Percentiles rank a stretch among this genome's conserved stretches.
Conservation (phyloP, 2,113 vertebrate species). For the Phodopus roborovskii region DNA sequence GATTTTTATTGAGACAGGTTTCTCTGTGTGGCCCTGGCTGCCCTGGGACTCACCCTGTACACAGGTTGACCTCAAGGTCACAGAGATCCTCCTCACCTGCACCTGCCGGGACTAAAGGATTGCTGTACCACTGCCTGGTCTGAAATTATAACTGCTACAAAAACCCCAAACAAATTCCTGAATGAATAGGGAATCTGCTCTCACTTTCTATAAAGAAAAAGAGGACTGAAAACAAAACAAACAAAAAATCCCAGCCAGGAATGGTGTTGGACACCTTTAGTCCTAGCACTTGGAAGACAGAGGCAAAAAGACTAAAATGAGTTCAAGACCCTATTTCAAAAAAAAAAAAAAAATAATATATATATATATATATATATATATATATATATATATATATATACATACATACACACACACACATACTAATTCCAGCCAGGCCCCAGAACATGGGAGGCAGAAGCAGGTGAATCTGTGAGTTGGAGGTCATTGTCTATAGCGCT, state of each 20-base stretch:
- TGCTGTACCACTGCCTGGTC: background rate
- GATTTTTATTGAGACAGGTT: too few species aligned
- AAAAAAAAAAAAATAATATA: too few species aligned
- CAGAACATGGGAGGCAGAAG: too few species aligned
- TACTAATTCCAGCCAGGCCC: background rate
- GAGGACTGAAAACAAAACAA: background rate
- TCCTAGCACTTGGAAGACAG: background rate
- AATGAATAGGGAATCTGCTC: background rate
- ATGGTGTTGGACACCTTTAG: background rate
- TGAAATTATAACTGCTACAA: background rate
- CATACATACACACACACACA: too few species aligned
- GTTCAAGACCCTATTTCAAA: background rate
- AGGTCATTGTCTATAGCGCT: too few species aligned
- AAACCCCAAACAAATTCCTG: background rate
- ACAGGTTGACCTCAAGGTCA: background rate
- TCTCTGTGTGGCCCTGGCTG: background rate
- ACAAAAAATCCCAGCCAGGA: background rate
- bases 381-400: too few species aligned
- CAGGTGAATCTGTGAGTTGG: too few species aligned
- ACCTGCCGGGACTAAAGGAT: background rate
- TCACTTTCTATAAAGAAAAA: background rate
- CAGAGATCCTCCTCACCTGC: background rate
- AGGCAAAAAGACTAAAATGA: background rate
- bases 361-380: too few species aligned
- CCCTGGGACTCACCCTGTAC: background rate